These are phyloP conservation scores for Sminthurides aquaticus DNA, from an alignment of 2,888 invertebrate genomes.

Conservation along the genomic window DNA sequence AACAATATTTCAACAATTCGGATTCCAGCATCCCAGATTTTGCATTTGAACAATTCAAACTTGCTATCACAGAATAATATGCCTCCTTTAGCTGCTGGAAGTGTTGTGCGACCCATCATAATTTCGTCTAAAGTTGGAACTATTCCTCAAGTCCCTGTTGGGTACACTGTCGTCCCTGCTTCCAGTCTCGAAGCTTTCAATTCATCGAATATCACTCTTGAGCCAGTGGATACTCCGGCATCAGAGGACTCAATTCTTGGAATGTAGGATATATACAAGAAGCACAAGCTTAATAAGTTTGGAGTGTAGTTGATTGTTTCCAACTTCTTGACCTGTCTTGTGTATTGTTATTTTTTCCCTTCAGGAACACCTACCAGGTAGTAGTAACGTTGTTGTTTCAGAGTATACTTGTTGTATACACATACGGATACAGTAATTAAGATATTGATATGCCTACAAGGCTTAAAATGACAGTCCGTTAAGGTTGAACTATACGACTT, in stretches of 20 bases:
- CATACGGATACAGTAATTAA: too few species aligned
- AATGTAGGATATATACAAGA: conserved; percentile 18
- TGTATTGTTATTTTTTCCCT: too few species aligned
- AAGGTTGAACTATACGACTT: too few species aligned
- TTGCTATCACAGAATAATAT: background rate
- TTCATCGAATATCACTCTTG: background rate
- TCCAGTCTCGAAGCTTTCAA: background rate
- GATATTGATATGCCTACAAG: too few species aligned
- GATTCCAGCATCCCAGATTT: conserved; percentile 13
- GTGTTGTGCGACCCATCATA: conserved; percentile 7
- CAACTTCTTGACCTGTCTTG: too few species aligned
- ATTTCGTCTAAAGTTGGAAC: conserved; percentile 10
- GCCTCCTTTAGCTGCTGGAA: conserved; percentile 6
- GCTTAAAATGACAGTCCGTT: too few species aligned
- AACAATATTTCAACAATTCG: background rate
- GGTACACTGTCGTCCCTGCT: conserved; percentile 13
- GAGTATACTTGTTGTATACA: too few species aligned
- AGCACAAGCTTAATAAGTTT: too few species aligned
- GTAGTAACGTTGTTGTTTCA: too few species aligned
- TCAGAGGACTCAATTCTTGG: conserved; percentile 21
- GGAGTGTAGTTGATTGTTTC: too few species aligned
- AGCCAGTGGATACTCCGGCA: background rate
- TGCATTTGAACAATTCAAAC: conserved; percentile 3
- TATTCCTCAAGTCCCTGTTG: conserved; percentile 11
- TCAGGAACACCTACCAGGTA: too few species aligned